These are phyloP conservation scores for Orchesellides sinensis DNA, from an alignment of 2,888 invertebrate genomes.

Conservation along the genomic window DNA sequence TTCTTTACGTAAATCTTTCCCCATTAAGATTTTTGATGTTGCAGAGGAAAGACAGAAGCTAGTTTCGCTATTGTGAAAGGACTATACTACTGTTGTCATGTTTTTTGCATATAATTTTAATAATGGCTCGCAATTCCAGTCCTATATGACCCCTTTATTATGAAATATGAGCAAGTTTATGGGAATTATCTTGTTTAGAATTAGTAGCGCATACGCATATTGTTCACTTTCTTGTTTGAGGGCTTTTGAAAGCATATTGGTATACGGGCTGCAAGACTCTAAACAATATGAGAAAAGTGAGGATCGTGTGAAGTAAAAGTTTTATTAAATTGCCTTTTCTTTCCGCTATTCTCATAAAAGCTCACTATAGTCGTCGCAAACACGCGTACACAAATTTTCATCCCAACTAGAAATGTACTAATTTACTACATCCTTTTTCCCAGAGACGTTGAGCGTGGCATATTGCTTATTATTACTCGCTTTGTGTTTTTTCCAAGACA, in stretches of 20 bases:
- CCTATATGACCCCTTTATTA: conserved; percentile 63
- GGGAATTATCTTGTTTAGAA: conserved; percentile 66
- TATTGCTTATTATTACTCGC: conserved; percentile 30
- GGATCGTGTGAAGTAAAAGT: conserved; percentile 56
- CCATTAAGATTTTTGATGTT: neutral
- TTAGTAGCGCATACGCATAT: conserved; percentile 35
- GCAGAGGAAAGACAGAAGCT: neutral
- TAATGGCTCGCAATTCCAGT: conserved; percentile 53
- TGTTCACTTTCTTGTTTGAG: neutral
- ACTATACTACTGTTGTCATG: neutral
- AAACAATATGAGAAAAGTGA: conserved; percentile 11
- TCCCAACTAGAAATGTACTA: conserved; percentile 34
- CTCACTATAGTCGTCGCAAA: conserved; percentile 15
- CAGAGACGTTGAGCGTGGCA: neutral
- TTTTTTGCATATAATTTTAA: conserved; percentile 54
- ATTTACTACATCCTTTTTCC: neutral
- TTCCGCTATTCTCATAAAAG: conserved; percentile 60
- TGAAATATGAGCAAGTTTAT: conserved; percentile 61
- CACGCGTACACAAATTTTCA: conserved; percentile 35
- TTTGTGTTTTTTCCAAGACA: conserved; percentile 9
- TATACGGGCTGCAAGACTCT: conserved; percentile 23
- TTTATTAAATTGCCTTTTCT: conserved; percentile 64
- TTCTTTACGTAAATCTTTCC: neutral
- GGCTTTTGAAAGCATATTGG: neutral
- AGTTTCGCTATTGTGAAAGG: neutral